Base-by-base conservation (phyloP, 2,113 vertebrate species). In the Atractosteus spatula region DNA sequence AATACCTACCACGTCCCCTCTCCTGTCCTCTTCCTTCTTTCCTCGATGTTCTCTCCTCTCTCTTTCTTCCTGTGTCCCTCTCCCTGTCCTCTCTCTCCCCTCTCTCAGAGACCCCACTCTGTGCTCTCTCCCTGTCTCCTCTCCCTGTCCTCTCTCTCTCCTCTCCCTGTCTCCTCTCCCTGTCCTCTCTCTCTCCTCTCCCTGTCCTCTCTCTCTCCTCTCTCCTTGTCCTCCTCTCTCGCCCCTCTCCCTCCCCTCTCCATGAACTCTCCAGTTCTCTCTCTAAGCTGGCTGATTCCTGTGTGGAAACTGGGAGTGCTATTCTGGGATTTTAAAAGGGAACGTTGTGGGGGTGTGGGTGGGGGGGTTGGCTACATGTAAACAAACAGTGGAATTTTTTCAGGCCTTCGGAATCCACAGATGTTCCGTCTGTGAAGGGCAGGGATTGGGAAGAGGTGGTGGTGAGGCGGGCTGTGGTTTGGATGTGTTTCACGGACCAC, bases 81-180 rank as follows among this genome's bases (percentile, higher is more conserved):
- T 29, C 17, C 17, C 17, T 29, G 17, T 29, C 17, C 17, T 29
- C 17, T 29, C 17, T 29, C 17, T 29, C 17, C 17, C 17, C 17
- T 29, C 17, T 29, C 17, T 29, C 1, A 29, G 17, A 29, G 17
- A 29, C 17, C 17, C 17, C 17, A 29, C 17, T 29, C 17, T 29
- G 17, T 29, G 17, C 17, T 29, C 17, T 29, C 17, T 29, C 17
- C 17, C 17, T 29, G 17, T 29, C 17, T 83, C 77, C 79, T 77
- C 80, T 80, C 77, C 76, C 64, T 66, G 75, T 83, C 80, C 77
- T 71, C 83, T 77, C 71, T 77, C 81, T 67, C 73, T 69, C 78
- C 74, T 81, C 74, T 75, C 59, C 71, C 73, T 67, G 45, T 45
- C 57, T 66, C 66, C 17, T 29, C 17, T 29, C 17, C 17, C 17